Evolutionary conservation across 1,140 invertebrate species (phyloP).

Genomic region (Antheraea mylitta): DNA sequence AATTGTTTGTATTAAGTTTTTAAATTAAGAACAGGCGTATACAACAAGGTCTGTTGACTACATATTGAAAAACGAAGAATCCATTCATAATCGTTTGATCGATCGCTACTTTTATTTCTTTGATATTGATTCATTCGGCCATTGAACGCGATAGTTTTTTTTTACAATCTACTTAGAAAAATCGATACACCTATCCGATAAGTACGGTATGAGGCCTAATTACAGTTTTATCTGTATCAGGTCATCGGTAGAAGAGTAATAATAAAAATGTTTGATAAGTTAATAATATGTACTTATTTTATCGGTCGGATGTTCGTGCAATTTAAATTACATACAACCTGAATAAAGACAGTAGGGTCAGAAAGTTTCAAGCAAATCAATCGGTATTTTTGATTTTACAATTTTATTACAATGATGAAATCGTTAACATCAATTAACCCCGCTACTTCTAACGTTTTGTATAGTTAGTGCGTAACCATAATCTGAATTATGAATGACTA

Average conservation of each 20-base stretch:
- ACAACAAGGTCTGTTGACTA: neutral
- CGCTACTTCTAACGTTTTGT: neutral
- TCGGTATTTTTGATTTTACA: neutral
- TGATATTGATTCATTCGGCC: constrained; percentile 61
- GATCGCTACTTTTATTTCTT: constrained; percentile 68
- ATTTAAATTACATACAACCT: constrained; percentile 35
- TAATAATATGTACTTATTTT: constrained; percentile 58
- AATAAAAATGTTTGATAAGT: constrained; percentile 65
- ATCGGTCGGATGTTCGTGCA: constrained; percentile 34
- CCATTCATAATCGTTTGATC: constrained; percentile 51
- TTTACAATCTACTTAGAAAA: constrained; percentile 65
- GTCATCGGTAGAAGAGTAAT: constrained; percentile 55
- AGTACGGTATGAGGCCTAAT: constrained; percentile 63
- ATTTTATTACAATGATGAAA: neutral
- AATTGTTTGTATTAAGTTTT: constrained; percentile 4
- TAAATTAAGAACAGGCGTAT: constrained; percentile 10
- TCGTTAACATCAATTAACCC: neutral
- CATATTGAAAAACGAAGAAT: constrained; percentile 46
- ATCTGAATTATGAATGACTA: no score
- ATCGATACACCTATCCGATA: constrained; percentile 71
- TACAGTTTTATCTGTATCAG: constrained; percentile 65
- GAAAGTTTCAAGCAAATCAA: constrained; percentile 2
- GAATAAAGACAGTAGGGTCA: constrained; percentile 16
- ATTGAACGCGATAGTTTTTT: constrained; percentile 56
- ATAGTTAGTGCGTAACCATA: no score